Evolutionary conservation across 2,888 invertebrate species (phyloP).

Genomic region (Seladonia tumulorum): DNA sequence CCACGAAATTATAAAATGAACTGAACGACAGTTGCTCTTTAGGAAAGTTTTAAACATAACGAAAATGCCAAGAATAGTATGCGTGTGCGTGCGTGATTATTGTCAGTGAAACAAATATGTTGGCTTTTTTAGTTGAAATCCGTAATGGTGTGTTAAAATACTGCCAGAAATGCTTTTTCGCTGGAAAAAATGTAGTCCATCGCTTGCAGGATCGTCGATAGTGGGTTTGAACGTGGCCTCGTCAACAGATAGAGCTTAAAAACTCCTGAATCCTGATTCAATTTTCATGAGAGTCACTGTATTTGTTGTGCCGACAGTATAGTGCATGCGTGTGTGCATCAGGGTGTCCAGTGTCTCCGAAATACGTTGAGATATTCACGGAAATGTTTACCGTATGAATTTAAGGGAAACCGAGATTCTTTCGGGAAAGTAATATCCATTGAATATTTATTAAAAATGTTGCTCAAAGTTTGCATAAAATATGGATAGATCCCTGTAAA

Average conservation of each 20-base stretch:
- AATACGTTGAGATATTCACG: constrained; percentile 12
- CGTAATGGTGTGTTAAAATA: background rate
- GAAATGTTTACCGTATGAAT: constrained; percentile 11
- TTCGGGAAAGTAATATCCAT: constrained; percentile 10
- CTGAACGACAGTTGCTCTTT: background rate
- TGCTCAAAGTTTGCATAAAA: constrained; percentile 22
- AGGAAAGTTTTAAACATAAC: constrained; percentile 10
- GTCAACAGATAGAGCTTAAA: background rate
- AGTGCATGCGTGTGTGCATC: background rate
- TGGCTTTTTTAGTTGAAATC: background rate
- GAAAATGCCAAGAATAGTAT: constrained; percentile 12
- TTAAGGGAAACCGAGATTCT: background rate
- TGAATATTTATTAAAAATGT: constrained; percentile 21
- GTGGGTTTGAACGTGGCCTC: background rate
- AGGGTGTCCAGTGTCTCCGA: constrained; percentile 5
- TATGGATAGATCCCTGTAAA: constrained; percentile 14
- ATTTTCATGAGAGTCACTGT: background rate
- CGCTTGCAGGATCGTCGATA: background rate
- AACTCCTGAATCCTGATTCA: background rate
- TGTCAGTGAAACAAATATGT: constrained; percentile 8
- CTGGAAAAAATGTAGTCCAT: background rate
- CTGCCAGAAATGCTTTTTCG: background rate
- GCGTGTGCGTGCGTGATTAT: constrained; percentile 9
- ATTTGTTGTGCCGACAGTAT: constrained; percentile 8
- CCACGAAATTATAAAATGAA: constrained; percentile 4